Evolutionary conservation across 2,113 vertebrate species (phyloP).

Genomic region (Erythrolamprus reginae): DNA sequence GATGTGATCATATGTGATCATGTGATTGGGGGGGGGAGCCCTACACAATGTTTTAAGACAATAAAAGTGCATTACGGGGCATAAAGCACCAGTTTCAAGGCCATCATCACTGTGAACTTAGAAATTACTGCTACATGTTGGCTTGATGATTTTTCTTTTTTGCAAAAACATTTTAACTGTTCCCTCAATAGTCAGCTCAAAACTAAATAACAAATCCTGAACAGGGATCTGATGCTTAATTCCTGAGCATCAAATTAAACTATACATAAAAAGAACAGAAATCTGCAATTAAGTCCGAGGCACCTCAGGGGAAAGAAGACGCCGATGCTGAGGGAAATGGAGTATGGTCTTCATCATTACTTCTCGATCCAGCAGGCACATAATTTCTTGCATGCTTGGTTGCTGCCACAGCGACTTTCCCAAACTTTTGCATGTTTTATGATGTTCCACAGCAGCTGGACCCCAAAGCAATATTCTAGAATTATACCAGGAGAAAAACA

Average conservation of each 20-base stretch:
- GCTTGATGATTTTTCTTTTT: background rate
- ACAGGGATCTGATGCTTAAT: background rate
- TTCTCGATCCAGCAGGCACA: slow-evolving; percentile 80
- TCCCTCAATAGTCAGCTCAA: background rate
- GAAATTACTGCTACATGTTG: background rate
- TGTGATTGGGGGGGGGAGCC: background rate
- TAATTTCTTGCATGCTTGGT: slow-evolving; percentile 79
- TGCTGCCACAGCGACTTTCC: slow-evolving; percentile 92
- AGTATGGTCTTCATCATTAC: slow-evolving; percentile 80
- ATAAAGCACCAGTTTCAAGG: background rate
- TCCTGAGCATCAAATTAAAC: background rate
- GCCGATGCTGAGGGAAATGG: slow-evolving; percentile 82
- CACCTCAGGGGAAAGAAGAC: slow-evolving; percentile 76
- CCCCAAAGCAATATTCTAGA: slow-evolving; percentile 88
- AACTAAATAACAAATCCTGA: background rate
- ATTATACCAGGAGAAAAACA: slow-evolving; percentile 22
- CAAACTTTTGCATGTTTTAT: slow-evolving; percentile 85
- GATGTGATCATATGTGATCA: background rate
- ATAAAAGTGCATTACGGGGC: background rate
- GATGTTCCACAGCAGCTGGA: slow-evolving; percentile 86
- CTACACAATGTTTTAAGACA: background rate
- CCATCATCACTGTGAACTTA: background rate
- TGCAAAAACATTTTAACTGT: background rate
- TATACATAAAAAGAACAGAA: background rate
- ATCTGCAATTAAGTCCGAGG: background rate